A percentile compares a stretch with the other conserved stretches of the same genome.
These are phyloP conservation scores for Malurus splendens DNA, from an alignment of 2,797 vertebrate species.

Conservation along the genomic window DNA sequence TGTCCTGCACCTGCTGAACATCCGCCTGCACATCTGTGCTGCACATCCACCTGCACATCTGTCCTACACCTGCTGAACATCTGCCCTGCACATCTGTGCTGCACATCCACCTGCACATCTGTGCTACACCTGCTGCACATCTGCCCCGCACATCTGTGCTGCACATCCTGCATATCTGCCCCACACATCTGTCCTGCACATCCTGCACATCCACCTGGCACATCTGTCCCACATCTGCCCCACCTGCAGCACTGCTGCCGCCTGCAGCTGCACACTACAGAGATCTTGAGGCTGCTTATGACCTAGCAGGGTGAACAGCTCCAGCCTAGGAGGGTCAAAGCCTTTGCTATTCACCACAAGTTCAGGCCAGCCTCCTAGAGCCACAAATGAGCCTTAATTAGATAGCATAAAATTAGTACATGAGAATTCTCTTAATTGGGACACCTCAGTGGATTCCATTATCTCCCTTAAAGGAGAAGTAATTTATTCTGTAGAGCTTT, in stretches of 20 bases:
- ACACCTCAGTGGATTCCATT: background rate
- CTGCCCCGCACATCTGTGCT: too few species aligned
- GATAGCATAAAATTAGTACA: background rate
- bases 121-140: too few species aligned
- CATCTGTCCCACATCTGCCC: background rate
- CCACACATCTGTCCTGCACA: too few species aligned
- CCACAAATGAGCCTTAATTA: conserved; percentile 14
- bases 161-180: too few species aligned
- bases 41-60: too few species aligned
- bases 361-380: background rate
- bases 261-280: rapidly evolving
- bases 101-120: too few species aligned
- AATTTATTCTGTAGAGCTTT: background rate
- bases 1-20: too few species aligned
- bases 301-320: background rate
- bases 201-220: too few species aligned
- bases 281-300: background rate
- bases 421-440: conserved; percentile 3
- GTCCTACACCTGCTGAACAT: too few species aligned
- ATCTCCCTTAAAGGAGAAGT: background rate
- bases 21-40: too few species aligned
- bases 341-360: background rate
- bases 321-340: background rate
- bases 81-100: too few species aligned
- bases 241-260: background rate